These are phyloP conservation scores for Pleuronectes platessa DNA, from an alignment of 2,113 vertebrate genomes.

Conservation along the genomic window DNA sequence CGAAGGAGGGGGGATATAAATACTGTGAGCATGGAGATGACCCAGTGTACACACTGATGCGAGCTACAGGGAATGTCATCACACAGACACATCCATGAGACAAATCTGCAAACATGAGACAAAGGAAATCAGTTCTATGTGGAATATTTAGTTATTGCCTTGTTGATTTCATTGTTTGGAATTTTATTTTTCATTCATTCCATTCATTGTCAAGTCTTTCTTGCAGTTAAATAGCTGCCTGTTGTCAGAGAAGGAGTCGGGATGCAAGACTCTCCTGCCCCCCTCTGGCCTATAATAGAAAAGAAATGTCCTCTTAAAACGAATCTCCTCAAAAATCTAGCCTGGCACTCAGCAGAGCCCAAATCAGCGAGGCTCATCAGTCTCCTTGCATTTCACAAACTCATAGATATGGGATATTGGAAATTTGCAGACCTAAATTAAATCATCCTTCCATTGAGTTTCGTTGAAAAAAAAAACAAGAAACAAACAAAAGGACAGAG, in stretches of 20 bases:
- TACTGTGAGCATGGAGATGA: conserved; percentile 51
- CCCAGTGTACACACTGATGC: conserved; percentile 34
- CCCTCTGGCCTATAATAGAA: conserved; percentile 27
- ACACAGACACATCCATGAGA: not conserved
- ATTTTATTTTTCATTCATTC: not conserved
- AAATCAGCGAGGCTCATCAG: no score
- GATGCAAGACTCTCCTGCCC: conserved; percentile 31
- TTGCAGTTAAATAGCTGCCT: not conserved
- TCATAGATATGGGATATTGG: no score
- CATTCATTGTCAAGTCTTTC: not conserved
- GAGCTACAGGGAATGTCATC: conserved; percentile 12
- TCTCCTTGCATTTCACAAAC: no score
- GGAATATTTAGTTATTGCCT: not conserved
- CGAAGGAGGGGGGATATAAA: conserved; percentile 64
- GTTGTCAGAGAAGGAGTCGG: not conserved
- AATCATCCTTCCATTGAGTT: no score
- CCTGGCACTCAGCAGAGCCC: no score
- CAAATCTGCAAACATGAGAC: not conserved
- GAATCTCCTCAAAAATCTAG: not conserved
- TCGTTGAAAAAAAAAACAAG: no score
- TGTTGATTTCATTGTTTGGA: not conserved
- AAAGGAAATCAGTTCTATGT: not conserved
- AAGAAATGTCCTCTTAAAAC: not conserved
- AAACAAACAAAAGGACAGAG: no score
- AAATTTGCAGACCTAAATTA: no score